These are phyloP conservation scores for Microcebus tavaratra DNA, from an alignment of 2,113 vertebrate genomes.

Conservation along the genomic window DNA sequence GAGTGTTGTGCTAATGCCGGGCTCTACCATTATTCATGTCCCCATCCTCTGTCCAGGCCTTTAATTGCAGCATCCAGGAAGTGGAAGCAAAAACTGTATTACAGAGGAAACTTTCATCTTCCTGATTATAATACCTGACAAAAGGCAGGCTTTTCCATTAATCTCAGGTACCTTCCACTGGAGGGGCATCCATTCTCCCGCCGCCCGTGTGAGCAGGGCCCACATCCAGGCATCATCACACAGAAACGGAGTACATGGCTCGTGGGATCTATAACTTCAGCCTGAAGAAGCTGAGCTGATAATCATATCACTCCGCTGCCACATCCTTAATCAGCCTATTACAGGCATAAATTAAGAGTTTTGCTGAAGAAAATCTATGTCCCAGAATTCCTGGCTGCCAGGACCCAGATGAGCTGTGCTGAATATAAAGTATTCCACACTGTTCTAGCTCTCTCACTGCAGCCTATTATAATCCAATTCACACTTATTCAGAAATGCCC, in stretches of 20 bases:
- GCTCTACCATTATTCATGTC: constrained; percentile 14
- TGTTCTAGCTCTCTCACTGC: not conserved
- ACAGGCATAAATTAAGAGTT: constrained; percentile 56
- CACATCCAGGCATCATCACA: constrained; percentile 10
- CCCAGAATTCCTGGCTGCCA: constrained; percentile 25
- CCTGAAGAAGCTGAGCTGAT: constrained; percentile 54
- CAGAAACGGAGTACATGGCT: constrained; percentile 39
- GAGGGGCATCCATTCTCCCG: constrained; percentile 47
- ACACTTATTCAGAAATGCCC: not conserved
- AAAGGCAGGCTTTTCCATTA: constrained; percentile 63
- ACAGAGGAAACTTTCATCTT: constrained; percentile 55
- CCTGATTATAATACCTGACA: constrained; percentile 64
- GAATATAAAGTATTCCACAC: not conserved
- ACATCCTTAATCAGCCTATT: constrained; percentile 47
- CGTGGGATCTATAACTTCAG: constrained; percentile 65
- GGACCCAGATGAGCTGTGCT: constrained; percentile 48
- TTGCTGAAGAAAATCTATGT: constrained; percentile 26
- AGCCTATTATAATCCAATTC: not conserved
- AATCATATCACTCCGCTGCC: constrained; percentile 60
- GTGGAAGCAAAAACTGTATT: constrained; percentile 52
- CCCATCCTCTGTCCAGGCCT: not conserved
- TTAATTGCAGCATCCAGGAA: constrained; percentile 70
- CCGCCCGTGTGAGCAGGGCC: not conserved
- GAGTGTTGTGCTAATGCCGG: constrained; percentile 35
- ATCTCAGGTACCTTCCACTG: constrained; percentile 52